These are phyloP conservation scores for Drosophila busckii DNA, from an alignment of 1,140 invertebrate species.

Conservation along the genomic window DNA sequence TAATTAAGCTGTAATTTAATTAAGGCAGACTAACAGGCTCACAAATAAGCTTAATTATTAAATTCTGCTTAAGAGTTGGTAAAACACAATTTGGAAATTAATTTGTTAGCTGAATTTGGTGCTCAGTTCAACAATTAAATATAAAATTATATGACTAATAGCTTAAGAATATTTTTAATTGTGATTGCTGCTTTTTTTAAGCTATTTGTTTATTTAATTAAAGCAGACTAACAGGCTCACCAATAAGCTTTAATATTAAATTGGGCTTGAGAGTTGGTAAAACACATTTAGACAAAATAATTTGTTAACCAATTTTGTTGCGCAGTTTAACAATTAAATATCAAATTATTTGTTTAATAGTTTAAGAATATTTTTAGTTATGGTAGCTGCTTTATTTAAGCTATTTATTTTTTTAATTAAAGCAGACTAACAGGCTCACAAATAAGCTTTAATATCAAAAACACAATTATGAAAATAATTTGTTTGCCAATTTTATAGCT, in stretches of 20 bases:
- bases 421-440: background rate
- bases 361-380: no score
- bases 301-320: no score
- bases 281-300: no score
- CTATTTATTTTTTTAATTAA: slow-evolving; percentile 57
- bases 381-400: slow-evolving; percentile 40
- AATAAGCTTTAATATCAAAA: slow-evolving; percentile 1
- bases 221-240: background rate
- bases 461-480: no score
- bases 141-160: no score
- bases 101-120: no score
- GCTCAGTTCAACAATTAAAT: no score
- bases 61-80: background rate
- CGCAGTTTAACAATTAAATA: no score
- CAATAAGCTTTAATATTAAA: slow-evolving; percentile 1
- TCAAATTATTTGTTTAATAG: no score
- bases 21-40: slow-evolving; percentile 6
- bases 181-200: slow-evolving; percentile 42
- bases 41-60: slow-evolving; percentile 1
- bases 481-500: no score
- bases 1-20: slow-evolving; percentile 56
- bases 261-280: background rate
- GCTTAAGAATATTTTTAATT: no score
- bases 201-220: slow-evolving; percentile 57
- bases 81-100: no score